A percentile compares a stretch with the other conserved stretches of the same genome.
Conservation (phyloP, 2,888 invertebrate genomes). For the Polietes domitor region DNA sequence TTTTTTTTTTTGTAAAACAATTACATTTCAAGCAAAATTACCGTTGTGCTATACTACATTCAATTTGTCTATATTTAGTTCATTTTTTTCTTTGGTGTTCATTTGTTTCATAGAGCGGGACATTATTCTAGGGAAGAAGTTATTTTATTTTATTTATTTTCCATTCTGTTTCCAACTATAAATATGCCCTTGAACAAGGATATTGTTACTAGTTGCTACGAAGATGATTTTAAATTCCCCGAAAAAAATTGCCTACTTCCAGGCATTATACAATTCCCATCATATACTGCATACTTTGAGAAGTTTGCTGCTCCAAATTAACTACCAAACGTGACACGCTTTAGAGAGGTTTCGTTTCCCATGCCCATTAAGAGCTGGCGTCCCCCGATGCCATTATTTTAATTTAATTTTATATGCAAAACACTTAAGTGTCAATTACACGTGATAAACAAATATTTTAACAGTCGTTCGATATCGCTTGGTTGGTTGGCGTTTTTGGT, state of each 20-base stretch:
- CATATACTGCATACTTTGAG: background rate
- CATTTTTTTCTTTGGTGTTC: too few species aligned
- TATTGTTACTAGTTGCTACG: too few species aligned
- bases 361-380: background rate
- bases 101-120: too few species aligned
- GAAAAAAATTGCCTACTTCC: background rate
- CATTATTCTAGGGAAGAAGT: too few species aligned
- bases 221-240: too few species aligned
- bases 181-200: too few species aligned
- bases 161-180: too few species aligned
- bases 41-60: too few species aligned
- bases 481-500: slow-evolving; percentile 11
- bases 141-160: too few species aligned
- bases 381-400: slow-evolving; percentile 13
- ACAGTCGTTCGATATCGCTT: slow-evolving; percentile 40
- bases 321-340: slow-evolving; percentile 5
- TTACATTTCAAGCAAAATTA: too few species aligned
- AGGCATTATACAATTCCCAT: background rate
- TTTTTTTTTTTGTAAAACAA: too few species aligned
- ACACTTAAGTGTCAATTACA: slow-evolving; percentile 63
- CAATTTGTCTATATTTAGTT: too few species aligned
- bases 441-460: slow-evolving; percentile 63
- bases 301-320: background rate
- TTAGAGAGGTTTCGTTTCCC: background rate
- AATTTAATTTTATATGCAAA: slow-evolving; percentile 35